Evolutionary conservation across 2,888 invertebrate genomes (phyloP).

Genomic region (Stenichneumon culpator): DNA sequence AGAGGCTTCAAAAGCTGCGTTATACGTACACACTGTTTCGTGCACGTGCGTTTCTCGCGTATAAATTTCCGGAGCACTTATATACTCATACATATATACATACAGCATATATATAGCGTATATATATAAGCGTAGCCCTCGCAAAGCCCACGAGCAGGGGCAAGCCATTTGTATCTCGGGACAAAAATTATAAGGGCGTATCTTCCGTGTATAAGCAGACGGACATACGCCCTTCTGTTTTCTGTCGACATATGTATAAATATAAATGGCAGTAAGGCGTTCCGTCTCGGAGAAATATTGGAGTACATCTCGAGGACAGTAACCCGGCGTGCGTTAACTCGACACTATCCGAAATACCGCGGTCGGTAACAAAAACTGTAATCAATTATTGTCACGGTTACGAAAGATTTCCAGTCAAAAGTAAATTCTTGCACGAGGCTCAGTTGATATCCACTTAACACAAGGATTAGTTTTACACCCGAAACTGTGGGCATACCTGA

Average conservation of each 20-base stretch:
- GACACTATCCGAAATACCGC: neutral
- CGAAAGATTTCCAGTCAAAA: no score
- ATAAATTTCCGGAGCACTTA: constrained; percentile 23
- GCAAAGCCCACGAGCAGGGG: neutral
- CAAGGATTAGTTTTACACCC: no score
- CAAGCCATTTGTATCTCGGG: neutral
- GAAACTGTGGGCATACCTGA: no score
- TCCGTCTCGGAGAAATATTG: neutral
- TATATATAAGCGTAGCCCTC: neutral
- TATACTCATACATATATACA: neutral
- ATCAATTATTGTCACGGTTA: no score
- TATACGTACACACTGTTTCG: neutral
- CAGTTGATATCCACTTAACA: no score
- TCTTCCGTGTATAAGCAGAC: neutral
- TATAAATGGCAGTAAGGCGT: neutral
- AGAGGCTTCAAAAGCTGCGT: neutral
- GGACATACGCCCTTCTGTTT: neutral
- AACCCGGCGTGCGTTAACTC: neutral
- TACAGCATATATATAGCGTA: neutral
- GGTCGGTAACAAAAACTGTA: neutral
- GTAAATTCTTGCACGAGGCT: no score
- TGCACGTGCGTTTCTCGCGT: constrained; percentile 45
- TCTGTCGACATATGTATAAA: neutral
- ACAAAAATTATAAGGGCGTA: neutral
- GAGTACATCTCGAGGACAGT: neutral